Conservation (phyloP, 2,113 vertebrate genomes). For the Ia io region DNA sequence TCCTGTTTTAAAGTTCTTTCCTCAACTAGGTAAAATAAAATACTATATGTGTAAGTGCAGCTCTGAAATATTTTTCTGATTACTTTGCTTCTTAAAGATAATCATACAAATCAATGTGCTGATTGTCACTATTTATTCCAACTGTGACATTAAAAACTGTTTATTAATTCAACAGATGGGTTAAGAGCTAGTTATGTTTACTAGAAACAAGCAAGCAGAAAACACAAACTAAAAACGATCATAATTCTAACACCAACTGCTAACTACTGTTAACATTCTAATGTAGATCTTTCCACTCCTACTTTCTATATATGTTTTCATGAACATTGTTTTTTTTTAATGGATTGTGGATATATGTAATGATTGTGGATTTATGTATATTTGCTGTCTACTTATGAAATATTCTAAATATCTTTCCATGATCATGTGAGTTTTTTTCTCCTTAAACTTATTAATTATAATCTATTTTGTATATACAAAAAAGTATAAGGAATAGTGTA, state of each 20-base stretch:
- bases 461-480: constrained; percentile 1
- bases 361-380: neutral
- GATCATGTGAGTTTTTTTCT: neutral
- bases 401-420: neutral
- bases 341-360: neutral
- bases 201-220: neutral
- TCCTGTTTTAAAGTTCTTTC: constrained; percentile 1
- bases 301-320: neutral
- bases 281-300: neutral
- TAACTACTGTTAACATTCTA: neutral
- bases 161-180: neutral
- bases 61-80: neutral
- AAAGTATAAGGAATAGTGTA: neutral
- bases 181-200: constrained; percentile 4
- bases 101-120: neutral
- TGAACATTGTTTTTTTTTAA: neutral
- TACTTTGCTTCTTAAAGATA: neutral
- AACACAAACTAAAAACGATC: constrained; percentile 9
- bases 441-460: constrained; percentile 3
- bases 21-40: neutral
- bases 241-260: neutral
- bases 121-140: neutral
- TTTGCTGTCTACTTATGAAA: neutral
- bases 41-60: neutral
- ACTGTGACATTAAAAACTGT: neutral